phyloP scores from a whole-genome alignment of 2,888 invertebrate species.

The Erebia aethiops region DNA sequence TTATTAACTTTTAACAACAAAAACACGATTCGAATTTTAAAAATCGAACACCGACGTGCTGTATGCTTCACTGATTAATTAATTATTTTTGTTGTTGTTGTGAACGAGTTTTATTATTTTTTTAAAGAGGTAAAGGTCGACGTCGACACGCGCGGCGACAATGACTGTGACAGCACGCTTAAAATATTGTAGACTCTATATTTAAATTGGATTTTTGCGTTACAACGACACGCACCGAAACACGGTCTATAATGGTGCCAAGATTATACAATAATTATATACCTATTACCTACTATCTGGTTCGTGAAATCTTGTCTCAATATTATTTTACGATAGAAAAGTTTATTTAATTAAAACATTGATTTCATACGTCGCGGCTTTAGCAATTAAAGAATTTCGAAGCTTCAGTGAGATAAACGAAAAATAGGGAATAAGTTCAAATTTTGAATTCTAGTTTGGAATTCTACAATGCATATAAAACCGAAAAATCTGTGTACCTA shows the following conservation, averaged over 20 bases:
- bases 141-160: conserved; percentile 67
- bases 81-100: conserved; percentile 17
- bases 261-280: conserved; percentile 40
- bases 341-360: background rate
- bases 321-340: background rate
- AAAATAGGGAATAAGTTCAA: no score
- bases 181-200: conserved; percentile 63
- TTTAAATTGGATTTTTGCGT: conserved; percentile 64
- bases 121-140: conserved; percentile 44
- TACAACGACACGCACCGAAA: conserved; percentile 47
- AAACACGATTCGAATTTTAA: conserved; percentile 4
- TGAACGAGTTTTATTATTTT: conserved; percentile 42
- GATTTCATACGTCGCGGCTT: no score
- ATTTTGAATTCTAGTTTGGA: no score
- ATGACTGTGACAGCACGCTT: conserved; percentile 75
- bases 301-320: background rate
- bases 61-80: conserved; percentile 3
- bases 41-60: conserved; percentile 11
- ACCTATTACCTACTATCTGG: background rate
- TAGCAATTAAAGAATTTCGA: no score
- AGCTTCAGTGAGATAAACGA: no score
- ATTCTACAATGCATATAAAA: no score
- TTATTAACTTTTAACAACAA: background rate
- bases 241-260: conserved; percentile 53
- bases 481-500: no score